phyloP scores from a whole-genome alignment of 2,113 vertebrate species.

The Hypocryptadius cinnamomeus region DNA sequence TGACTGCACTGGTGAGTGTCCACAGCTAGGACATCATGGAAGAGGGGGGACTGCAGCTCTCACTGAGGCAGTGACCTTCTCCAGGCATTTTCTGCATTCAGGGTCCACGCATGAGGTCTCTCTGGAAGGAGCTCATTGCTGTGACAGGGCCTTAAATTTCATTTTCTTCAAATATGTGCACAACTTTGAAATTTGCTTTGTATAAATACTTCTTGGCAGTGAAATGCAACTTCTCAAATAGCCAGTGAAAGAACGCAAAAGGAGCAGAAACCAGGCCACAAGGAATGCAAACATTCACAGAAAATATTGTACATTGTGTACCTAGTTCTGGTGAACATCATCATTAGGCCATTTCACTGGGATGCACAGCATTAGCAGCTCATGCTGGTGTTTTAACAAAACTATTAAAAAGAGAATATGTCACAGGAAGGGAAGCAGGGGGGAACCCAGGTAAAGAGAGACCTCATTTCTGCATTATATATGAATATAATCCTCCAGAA shows the following conservation, averaged over 20 bases:
- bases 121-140: conserved; percentile 16
- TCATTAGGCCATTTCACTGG: neutral
- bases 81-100: neutral
- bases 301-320: neutral
- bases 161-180: conserved; percentile 48
- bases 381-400: neutral
- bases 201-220: conserved; percentile 48
- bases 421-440: neutral
- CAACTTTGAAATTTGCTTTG: conserved; percentile 48
- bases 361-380: neutral
- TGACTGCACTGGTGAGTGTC: neutral
- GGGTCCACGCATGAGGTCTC: neutral
- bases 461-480: neutral
- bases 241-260: conserved; percentile 20
- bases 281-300: conserved; percentile 25
- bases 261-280: conserved; percentile 28
- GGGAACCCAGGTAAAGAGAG: neutral
- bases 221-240: conserved; percentile 42
- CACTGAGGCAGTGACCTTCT: neutral
- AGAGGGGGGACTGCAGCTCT: neutral
- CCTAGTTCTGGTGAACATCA: conserved; percentile 24
- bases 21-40: neutral
- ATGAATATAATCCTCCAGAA: neutral
- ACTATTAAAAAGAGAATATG: neutral
- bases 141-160: conserved; percentile 39